Evolutionary conservation across 2,113 vertebrate species (phyloP), one percentile per base, ranked within the genome.

Genomic region (Coreoperca whiteheadi): DNA sequence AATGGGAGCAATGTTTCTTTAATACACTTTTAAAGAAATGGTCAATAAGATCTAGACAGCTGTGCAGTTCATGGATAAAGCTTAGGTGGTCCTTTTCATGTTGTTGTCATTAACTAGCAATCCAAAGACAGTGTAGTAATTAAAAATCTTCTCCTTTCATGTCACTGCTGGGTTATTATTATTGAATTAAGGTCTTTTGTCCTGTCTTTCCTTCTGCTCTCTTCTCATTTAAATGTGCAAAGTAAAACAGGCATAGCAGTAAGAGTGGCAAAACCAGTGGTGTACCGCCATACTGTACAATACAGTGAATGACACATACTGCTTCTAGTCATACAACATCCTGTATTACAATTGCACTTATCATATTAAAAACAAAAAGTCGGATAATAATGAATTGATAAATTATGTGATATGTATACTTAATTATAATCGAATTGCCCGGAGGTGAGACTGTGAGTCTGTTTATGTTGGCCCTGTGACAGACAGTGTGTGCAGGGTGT

Each of bases 151-250:
- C 25, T 30, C 18, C 39, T 30, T 73, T 23, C 20, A 71, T 56
- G 48, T 23, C 50, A n/a, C 30, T 37, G 12, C 67, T 37, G 53
- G 50, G 53, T 71, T 54, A 39, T 71, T 54, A 39, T 71, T 54
- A 54, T 37, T 54, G 21, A 54, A 54, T 37, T 5, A 54, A 54
- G 30, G 16, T 72, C n/a, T 59, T 57, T 59, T 43, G 8, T 66
- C 8, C 39, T 9, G n/a, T 73, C 70, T 25, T 57, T 57, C n/a
- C 28, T 20, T 54, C 39, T 59, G 18, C 39, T 46, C 14, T 48
- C n/a, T 43, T 43, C 34, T 57, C 14, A 72, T 12, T 14, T 2
- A 46, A 48, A 30, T 20, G 9, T 28, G 41, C 21, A 10, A 73
- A 39, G 37, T 23, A 54, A 69, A 53, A 74, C 4, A 59, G 23